These are phyloP conservation scores for Venustaconcha ellipsiformis DNA, from an alignment of 1,140 invertebrate genomes.

Conservation along the genomic window DNA sequence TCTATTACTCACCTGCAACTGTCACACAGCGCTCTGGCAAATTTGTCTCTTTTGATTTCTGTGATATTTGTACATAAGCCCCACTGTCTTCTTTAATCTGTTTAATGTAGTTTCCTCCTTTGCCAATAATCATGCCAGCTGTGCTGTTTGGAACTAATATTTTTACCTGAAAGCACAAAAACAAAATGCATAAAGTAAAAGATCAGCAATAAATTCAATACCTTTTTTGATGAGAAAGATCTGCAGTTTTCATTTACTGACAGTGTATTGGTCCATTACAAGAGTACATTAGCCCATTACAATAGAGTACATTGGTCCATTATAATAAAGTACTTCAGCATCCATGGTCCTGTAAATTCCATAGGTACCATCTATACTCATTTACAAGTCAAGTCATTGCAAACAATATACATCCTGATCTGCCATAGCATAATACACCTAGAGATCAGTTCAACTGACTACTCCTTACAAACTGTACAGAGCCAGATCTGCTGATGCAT, in stretches of 20 bases:
- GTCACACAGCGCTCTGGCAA: conserved; percentile 97
- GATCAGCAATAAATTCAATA: no score
- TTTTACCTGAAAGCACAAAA: conserved; percentile 80
- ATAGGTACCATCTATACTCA: no score
- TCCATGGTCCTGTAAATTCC: no score
- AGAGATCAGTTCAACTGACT: no score
- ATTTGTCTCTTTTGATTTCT: conserved; percentile 97
- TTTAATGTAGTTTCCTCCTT: conserved; percentile 97
- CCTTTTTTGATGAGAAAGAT: no score
- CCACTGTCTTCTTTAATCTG: conserved; percentile 98
- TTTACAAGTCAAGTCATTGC: no score
- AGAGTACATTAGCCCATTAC: neutral
- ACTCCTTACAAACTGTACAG: no score
- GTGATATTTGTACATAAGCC: conserved; percentile 98
- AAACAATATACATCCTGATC: no score
- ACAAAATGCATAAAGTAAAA: no score
- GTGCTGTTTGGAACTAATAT: conserved; percentile 98
- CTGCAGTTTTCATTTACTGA: neutral
- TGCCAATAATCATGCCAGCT: conserved; percentile 99
- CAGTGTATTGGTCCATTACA: neutral
- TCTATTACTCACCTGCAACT: conserved; percentile 82
- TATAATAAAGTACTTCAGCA: neutral
- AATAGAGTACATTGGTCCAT: neutral
- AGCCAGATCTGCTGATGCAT: no score
- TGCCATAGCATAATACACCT: no score